phyloP scores from a whole-genome alignment of 35 echinoderm and acorn worm genomes.

The Holothuria glaberrima region DNA sequence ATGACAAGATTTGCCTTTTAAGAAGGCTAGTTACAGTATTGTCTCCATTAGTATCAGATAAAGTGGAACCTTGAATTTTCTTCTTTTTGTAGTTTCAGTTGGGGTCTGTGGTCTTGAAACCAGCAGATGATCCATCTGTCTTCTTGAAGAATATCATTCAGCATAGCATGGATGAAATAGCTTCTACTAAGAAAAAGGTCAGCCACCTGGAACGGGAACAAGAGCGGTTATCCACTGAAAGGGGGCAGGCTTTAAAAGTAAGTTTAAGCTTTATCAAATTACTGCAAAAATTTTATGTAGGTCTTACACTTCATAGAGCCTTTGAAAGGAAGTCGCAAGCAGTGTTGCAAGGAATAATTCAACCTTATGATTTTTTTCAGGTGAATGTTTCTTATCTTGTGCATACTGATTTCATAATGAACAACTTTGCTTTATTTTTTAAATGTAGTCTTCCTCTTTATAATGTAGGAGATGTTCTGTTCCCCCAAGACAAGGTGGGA shows the following conservation, averaged over 20 bases:
- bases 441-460: too few relatives aligned
- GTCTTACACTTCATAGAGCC: background rate
- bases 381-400: too few relatives aligned
- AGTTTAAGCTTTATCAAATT: background rate
- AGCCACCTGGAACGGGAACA: conserved; percentile 27
- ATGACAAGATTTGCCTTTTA: too few relatives aligned
- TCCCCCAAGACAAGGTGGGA: too few relatives aligned
- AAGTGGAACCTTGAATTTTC: background rate
- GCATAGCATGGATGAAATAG: conserved; percentile 35
- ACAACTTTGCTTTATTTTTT: too few relatives aligned
- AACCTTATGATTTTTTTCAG: too few relatives aligned
- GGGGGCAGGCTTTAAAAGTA: conserved; percentile 51
- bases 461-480: too few relatives aligned
- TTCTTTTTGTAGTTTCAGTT: conserved; percentile 28
- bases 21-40: too few relatives aligned
- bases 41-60: too few relatives aligned
- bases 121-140: conserved; percentile 28
- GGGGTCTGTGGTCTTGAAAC: background rate
- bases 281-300: too few relatives aligned
- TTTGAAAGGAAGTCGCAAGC: background rate
- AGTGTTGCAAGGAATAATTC: too few relatives aligned
- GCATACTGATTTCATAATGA: too few relatives aligned
- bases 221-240: conserved; percentile 38
- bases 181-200: conserved; percentile 1
- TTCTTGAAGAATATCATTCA: background rate